Percentiles rank a stretch among this genome's conserved stretches.
Evolutionary conservation across 2,113 vertebrate species (phyloP).

Genomic region (Cacatua alba): DNA sequence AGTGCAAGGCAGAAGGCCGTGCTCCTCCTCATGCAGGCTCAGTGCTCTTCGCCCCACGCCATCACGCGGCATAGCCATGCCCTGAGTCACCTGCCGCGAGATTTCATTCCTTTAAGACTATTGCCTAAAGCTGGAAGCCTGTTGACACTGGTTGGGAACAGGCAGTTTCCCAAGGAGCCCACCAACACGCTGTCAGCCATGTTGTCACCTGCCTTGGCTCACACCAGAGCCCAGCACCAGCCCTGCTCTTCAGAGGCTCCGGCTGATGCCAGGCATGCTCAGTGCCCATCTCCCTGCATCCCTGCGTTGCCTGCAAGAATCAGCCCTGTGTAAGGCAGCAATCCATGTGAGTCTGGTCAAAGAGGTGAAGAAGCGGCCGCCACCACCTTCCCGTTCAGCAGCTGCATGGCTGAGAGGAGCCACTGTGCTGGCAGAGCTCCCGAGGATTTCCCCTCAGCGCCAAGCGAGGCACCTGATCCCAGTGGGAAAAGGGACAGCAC

Average conservation of each 20-base stretch:
- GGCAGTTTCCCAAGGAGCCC: background rate
- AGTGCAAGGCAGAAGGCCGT: fast-evolving
- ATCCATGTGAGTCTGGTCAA: background rate
- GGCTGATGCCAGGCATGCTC: background rate
- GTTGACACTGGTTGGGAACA: background rate
- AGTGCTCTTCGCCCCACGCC: fast-evolving
- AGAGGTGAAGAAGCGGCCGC: background rate
- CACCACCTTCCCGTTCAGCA: fast-evolving
- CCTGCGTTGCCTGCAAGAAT: background rate
- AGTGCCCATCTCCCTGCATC: fast-evolving
- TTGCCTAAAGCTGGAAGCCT: background rate
- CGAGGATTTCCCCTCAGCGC: background rate
- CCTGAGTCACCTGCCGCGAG: fast-evolving
- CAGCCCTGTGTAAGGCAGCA: background rate
- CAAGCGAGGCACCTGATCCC: background rate
- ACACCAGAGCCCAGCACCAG: background rate
- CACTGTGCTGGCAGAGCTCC: background rate
- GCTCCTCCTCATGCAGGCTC: fast-evolving
- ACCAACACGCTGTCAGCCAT: fast-evolving
- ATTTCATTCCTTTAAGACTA: background rate
- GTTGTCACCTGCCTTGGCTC: background rate
- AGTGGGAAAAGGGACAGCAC: fast-evolving
- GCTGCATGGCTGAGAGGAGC: background rate
- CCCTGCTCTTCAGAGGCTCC: background rate
- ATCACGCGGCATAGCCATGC: fast-evolving